Percentiles rank a stretch among this genome's conserved stretches.
Evolutionary conservation across 53 echinoderm and acorn worm genomes (phyloP).

Genomic region (Echinarachnius parma): DNA sequence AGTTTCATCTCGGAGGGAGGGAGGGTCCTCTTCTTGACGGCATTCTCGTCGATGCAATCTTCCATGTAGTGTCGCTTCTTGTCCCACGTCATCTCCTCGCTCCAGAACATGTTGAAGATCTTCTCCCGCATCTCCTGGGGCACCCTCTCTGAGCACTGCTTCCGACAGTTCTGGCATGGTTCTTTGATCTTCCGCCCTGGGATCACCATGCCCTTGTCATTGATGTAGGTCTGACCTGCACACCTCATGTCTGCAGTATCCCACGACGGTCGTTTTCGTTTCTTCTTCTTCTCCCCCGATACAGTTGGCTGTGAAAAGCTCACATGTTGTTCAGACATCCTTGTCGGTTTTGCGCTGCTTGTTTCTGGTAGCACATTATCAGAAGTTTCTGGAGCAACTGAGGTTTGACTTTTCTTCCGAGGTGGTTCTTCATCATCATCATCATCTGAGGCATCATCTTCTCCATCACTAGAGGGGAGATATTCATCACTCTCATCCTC

Average conservation of each 20-base stretch:
- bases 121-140: constrained; percentile 23
- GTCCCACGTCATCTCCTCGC: constrained; percentile 33
- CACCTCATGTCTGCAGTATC: constrained; percentile 36
- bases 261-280: not conserved
- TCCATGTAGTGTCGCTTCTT: constrained; percentile 29
- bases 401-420: not conserved
- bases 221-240: constrained; percentile 28
- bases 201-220: constrained; percentile 28
- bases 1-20: constrained; percentile 17
- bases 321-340: not conserved
- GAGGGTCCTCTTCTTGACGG: constrained; percentile 28
- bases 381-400: not conserved
- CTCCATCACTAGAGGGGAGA: constrained; percentile 17
- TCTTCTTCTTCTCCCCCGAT: not conserved
- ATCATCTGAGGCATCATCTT: constrained; percentile 14
- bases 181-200: constrained; percentile 26
- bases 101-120: constrained; percentile 41
- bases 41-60: constrained; percentile 23
- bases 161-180: constrained; percentile 32
- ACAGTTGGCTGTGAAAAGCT: not conserved
- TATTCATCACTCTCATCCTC: constrained; percentile 10
- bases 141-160: constrained; percentile 22
- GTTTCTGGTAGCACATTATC: no score
- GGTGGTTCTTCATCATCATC: constrained; percentile 27
- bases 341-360: no score